Percentiles rank a stretch among this genome's conserved stretches.
These are phyloP conservation scores for Chlamydotis undulata DNA, from an alignment of 2,113 vertebrate species.

Conservation along the genomic window DNA sequence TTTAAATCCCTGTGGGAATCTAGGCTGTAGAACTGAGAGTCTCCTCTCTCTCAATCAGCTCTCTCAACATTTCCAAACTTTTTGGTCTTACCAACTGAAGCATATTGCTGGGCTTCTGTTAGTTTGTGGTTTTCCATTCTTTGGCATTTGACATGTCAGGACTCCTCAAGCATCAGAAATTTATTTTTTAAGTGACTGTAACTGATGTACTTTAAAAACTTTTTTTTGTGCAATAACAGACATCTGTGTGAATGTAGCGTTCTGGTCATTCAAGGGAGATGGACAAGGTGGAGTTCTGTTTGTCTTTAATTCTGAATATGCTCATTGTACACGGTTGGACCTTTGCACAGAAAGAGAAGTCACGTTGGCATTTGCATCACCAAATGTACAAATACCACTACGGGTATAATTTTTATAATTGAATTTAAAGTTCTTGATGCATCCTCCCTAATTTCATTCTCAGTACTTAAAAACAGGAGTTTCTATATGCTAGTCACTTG, in stretches of 20 bases:
- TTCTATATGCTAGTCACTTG: background rate
- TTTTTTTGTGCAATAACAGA: background rate
- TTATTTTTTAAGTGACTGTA: background rate
- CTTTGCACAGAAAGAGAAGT: background rate
- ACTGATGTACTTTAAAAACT: background rate
- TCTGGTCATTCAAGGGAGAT: background rate
- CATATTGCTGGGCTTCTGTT: background rate
- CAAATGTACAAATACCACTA: background rate
- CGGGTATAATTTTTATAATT: background rate
- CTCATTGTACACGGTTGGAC: background rate
- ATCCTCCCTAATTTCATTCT: background rate
- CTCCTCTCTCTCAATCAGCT: background rate
- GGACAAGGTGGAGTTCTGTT: background rate
- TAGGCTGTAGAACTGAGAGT: background rate
- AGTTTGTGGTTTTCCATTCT: background rate
- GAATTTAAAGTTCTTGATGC: background rate
- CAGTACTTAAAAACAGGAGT: background rate
- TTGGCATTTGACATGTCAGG: background rate
- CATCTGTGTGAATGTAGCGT: background rate
- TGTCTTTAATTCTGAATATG: background rate
- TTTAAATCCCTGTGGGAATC: background rate
- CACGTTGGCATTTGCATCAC: background rate
- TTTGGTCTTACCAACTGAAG: background rate
- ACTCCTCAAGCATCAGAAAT: background rate
- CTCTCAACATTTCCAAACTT: background rate